Evolutionary conservation across 2,113 vertebrate genomes (phyloP).

Genomic region (Rhynchomys soricoides): DNA sequence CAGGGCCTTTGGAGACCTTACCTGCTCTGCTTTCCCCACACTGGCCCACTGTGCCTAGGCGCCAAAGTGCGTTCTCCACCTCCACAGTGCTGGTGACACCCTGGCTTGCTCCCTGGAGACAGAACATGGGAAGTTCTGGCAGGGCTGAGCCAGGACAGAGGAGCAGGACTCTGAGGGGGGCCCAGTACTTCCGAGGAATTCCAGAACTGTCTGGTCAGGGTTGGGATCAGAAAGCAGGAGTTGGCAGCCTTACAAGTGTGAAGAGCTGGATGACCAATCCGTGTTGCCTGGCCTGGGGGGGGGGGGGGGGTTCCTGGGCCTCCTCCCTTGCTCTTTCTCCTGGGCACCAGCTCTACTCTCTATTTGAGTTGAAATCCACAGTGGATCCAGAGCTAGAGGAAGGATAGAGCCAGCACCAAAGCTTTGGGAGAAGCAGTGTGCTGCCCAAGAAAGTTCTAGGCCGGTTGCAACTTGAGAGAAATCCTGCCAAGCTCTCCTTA

Average conservation of each 20-base stretch:
- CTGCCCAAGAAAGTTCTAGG: background rate
- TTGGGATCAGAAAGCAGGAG: background rate
- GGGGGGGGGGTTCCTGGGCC: background rate
- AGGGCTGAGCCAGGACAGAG: background rate
- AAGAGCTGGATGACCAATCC: background rate
- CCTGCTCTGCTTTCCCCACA: conserved; percentile 18
- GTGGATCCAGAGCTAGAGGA: background rate
- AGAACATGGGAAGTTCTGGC: background rate
- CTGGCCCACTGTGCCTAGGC: fast-evolving
- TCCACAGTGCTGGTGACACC: background rate
- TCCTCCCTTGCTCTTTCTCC: background rate
- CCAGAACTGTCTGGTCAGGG: background rate
- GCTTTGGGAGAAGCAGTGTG: background rate
- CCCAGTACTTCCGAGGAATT: conserved; percentile 52
- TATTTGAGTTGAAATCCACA: background rate
- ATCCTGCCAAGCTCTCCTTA: background rate
- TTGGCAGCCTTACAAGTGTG: background rate
- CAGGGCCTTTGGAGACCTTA: conserved; percentile 29
- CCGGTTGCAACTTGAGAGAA: background rate
- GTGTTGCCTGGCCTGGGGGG: background rate
- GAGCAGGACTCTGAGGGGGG: background rate
- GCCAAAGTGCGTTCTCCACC: background rate
- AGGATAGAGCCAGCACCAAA: background rate
- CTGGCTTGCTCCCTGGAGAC: background rate
- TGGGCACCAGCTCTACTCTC: background rate